Conservation (phyloP, 30 jellyfish, hydroid and myxozoan species). For the Turritopsis rubra region DNA sequence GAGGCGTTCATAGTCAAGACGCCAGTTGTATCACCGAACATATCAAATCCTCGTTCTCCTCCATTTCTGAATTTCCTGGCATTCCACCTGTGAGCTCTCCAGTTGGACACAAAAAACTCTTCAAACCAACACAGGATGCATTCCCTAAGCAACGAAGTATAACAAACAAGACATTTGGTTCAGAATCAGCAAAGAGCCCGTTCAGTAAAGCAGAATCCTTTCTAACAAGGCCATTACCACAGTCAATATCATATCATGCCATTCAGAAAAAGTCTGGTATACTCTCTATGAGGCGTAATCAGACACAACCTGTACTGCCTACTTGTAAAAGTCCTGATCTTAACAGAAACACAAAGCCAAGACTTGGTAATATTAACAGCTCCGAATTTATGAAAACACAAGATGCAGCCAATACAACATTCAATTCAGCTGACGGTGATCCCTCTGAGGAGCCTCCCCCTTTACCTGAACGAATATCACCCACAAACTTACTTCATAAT, state of each 20-base stretch:
- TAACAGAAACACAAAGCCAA: conserved; percentile 25
- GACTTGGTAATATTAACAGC: neutral
- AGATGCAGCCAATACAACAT: neutral
- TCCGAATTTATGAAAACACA: neutral
- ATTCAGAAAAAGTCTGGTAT: neutral
- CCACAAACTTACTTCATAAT: neutral
- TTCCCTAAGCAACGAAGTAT: conserved; percentile 14
- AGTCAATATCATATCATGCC: neutral
- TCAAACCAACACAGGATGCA: neutral
- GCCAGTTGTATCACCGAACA: neutral
- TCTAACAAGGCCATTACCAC: conserved; percentile 5
- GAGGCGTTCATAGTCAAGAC: conserved; percentile 4
- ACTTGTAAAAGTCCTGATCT: conserved; percentile 18
- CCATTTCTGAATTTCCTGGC: conserved; percentile 10
- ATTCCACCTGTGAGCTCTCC: neutral
- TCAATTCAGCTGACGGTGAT: neutral
- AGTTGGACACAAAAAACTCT: neutral
- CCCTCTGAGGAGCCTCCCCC: conserved; percentile 9
- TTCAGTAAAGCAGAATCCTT: conserved; percentile 11
- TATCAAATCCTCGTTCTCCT: neutral
- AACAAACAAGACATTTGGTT: conserved; percentile 2
- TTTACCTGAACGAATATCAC: neutral
- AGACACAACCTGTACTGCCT: conserved; percentile 9
- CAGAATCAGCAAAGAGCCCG: neutral
- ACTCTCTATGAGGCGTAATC: neutral